Conservation (phyloP, 2,113 vertebrate genomes). For the Marcusenius ussheri region DNA sequence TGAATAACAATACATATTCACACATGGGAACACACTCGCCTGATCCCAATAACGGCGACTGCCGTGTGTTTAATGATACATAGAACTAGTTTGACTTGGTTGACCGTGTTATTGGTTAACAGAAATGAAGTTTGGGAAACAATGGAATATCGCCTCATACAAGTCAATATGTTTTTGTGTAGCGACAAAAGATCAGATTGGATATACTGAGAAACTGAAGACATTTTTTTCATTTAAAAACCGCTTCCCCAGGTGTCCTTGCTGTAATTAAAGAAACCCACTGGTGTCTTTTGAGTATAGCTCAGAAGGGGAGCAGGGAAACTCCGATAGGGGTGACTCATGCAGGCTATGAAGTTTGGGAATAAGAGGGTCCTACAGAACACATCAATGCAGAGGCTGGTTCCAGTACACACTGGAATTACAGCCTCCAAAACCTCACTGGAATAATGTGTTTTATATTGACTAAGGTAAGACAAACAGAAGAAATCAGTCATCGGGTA, state of each 20-base stretch:
- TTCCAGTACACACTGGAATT: conserved; percentile 4
- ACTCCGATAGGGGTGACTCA: conserved; percentile 28
- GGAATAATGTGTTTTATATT: conserved; percentile 1
- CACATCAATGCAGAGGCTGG: conserved; percentile 23
- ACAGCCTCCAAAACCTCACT: background rate
- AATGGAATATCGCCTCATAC: background rate
- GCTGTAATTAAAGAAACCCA: conserved; percentile 43
- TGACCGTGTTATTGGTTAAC: background rate
- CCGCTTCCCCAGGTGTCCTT: conserved; percentile 17
- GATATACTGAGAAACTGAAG: conserved; percentile 28
- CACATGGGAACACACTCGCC: conserved; percentile 27
- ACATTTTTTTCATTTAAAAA: background rate
- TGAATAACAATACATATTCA: conserved; percentile 26
- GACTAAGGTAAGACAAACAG: conserved; percentile 6
- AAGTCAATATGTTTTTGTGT: background rate
- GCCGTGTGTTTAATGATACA: background rate
- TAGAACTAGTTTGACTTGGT: background rate
- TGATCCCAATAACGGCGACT: conserved; percentile 15
- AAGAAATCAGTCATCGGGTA: conserved; percentile 9
- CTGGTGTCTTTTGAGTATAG: conserved; percentile 9
- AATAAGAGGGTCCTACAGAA: conserved; percentile 19
- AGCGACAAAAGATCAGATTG: background rate
- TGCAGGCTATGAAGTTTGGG: conserved; percentile 15
- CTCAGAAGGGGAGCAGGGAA: conserved; percentile 24
- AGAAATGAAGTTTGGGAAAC: background rate